A percentile compares a stretch with the other conserved stretches of the same genome.
Evolutionary conservation across 2,888 invertebrate genomes (phyloP).

Genomic region (Shargacucullia verbasci): DNA sequence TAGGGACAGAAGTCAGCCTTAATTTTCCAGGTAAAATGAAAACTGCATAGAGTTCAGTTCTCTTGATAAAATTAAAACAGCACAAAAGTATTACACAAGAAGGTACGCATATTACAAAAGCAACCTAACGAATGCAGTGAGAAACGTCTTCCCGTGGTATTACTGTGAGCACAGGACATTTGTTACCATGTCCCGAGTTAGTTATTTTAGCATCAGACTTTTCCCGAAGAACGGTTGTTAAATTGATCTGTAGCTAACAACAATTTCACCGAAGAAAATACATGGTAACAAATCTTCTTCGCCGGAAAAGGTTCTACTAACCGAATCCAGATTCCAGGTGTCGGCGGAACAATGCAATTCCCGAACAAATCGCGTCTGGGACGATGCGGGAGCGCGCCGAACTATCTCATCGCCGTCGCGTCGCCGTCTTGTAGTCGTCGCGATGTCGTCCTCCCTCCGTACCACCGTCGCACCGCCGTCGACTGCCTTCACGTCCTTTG

Average conservation of each 20-base stretch:
- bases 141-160: slow-evolving; percentile 8
- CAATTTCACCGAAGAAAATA: slow-evolving; percentile 52
- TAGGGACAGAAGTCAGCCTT: background rate
- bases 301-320: slow-evolving; percentile 69
- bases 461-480: background rate
- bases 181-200: slow-evolving; percentile 14
- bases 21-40: background rate
- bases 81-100: too few relatives aligned
- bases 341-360: slow-evolving; percentile 83
- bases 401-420: slow-evolving; percentile 11
- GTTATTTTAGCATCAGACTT: slow-evolving; percentile 32
- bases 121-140: slow-evolving; percentile 8
- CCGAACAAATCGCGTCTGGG: slow-evolving; percentile 78
- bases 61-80: too few relatives aligned
- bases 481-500: slow-evolving; percentile 35
- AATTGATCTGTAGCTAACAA: slow-evolving; percentile 56
- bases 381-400: slow-evolving; percentile 41
- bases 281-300: slow-evolving; percentile 70
- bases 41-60: background rate
- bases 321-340: slow-evolving; percentile 85
- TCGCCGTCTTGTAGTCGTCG: slow-evolving; percentile 16
- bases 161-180: slow-evolving; percentile 48
- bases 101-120: background rate
- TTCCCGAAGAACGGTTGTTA: slow-evolving; percentile 33
- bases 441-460: slow-evolving; percentile 14